Evolutionary conservation across 2,888 invertebrate species (phyloP), one percentile per base, ranked within the genome.

Genomic region (Urechis unicinctus): DNA sequence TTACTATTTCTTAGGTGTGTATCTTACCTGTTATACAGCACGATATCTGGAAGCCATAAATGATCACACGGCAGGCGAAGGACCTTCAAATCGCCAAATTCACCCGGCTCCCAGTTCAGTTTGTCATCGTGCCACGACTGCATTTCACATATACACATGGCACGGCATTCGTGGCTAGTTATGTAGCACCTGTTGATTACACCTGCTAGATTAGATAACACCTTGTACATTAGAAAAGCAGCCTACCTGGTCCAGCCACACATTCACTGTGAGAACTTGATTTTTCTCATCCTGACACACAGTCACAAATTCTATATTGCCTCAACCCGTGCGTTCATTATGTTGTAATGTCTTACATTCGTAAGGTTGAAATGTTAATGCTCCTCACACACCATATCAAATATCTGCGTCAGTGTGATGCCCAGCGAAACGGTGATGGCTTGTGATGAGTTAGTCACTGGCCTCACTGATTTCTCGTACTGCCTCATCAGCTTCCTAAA

Each of bases 21-120:
- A 17, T 36, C 9, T 36, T 68, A 78, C 52, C 88, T 89, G 26
- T 89, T 89, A 66, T 86, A 88, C 21, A 89, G 74, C 0, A 88
- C 83, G 68, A 91, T 79, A 67, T 86, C 85, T 0, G 90, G 90
- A 6, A 84, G 80, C 90, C 90, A 90, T 52, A 90, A 81, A 57
- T 85, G 81, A 55, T 82, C 80, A 63, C 85, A 85, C 21, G 83
- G 83, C 17, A 88, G 74, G 65, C 86, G 83, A 21, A 86, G 78
- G 56, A 81, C 81, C 3, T 81, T 78, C 26, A 89, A 81, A 53
- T 82, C 82, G 5, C 84, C 85, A 69, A 85, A 88, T 3, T 87
- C 82, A 3, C 78, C 76, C 0, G 87, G 85, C 46, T 83, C 81
- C 90, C 90, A 91, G n/a, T 74, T 80, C 25, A 91, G 78, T 72